Conservation (phyloP, 37 sponge, comb jelly and placozoan species). For the Sycon ciliatum region DNA sequence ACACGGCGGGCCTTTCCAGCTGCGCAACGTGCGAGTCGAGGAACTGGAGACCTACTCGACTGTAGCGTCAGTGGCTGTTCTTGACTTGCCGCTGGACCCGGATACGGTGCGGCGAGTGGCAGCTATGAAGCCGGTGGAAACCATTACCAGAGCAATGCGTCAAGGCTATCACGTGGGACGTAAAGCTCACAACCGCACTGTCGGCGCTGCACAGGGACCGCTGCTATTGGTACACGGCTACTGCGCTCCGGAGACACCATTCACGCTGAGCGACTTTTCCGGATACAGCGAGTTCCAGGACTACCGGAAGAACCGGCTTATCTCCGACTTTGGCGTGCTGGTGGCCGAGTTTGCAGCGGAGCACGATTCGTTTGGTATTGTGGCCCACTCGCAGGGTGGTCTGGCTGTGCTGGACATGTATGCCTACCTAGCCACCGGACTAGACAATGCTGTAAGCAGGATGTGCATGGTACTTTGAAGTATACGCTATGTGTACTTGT, state of each 20-base stretch:
- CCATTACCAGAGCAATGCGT: neutral
- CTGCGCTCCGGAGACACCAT: conserved; percentile 39
- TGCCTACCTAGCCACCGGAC: conserved; percentile 30
- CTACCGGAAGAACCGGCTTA: conserved; percentile 21
- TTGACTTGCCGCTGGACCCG: conserved; percentile 23
- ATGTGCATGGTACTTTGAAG: too few species aligned
- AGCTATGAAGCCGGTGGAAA: neutral
- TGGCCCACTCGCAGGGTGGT: conserved; percentile 49
- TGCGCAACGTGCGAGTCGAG: conserved; percentile 28
- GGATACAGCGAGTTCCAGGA: conserved; percentile 29
- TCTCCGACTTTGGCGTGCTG: conserved; percentile 30
- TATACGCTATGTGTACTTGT: too few species aligned
- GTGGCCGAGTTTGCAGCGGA: conserved; percentile 26
- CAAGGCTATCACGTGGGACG: neutral
- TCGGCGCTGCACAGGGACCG: conserved; percentile 14
- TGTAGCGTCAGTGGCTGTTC: conserved; percentile 2
- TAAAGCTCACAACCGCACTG: neutral
- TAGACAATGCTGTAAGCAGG: conserved; percentile 21
- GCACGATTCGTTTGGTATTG: conserved; percentile 19
- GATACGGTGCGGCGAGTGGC: neutral
- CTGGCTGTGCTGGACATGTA: conserved; percentile 30
- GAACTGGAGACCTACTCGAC: conserved; percentile 32
- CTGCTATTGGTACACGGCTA: conserved; percentile 50
- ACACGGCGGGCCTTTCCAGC: conserved; percentile 19
- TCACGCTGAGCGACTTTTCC: conserved; percentile 32